Base-by-base conservation (phyloP, 2,888 invertebrate species). In the Ochlodes sylvanus region DNA sequence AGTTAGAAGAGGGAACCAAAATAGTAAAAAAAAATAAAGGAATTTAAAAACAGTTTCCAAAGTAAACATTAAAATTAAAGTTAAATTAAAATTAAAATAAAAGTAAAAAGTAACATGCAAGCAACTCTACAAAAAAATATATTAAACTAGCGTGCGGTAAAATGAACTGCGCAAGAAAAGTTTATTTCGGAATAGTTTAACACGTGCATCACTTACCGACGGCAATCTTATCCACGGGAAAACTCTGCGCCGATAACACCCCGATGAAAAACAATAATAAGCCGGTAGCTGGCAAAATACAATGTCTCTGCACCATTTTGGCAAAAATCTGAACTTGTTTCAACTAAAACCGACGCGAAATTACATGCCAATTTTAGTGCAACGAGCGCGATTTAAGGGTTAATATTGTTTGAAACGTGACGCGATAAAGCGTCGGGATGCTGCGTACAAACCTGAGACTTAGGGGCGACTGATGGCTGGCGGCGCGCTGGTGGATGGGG, bases 401-500 rank as follows among this genome's bases (percentile, higher is more conserved):
- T 56, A 75, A 76, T 79, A 73, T 77, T 72, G 73, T 72, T 68
- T 68, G 68, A 73, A 79, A 77, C 77, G 76, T 75, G 73, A 78
- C 69, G 73, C 77, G 81, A 78, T 82, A 82, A 83, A 81, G 75
- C 74, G 80, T 76, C 76, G 81, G 86, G 88, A 91, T 91, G 91
- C 90, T 92, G 90, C 83, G 91, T 82, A 83, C 91, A 87, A 91
- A 90, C 89, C 90, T 90, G 88, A 88, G 91, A 90, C 92, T 90
- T 87, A 80, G 88, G 88, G 90, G 87, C 92, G 86, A 92, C 92
- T 92, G 90, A 87, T 85, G 87, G 83, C 82, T 79, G 70, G 73
- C 72, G 81, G 76, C 81, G 79, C 79, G 77, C 71, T 70, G 63
- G 89, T 85, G 83, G 88, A 79, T 85, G 90, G 83, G 85, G 79